phyloP scores from a whole-genome alignment of 2,113 vertebrate genomes.

The Podarcis muralis region DNA sequence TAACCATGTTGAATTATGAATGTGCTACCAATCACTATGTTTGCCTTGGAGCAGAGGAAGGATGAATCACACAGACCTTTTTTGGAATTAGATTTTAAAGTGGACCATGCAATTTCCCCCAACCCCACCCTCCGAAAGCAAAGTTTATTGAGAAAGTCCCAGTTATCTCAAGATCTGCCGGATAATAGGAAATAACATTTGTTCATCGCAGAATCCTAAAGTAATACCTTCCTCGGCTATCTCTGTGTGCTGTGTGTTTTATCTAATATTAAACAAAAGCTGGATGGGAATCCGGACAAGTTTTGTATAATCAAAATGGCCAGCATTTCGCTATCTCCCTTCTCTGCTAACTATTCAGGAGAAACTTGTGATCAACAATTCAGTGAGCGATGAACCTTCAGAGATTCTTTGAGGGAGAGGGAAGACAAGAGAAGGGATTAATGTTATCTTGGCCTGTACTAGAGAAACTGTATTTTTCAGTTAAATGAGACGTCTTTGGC shows the following conservation, averaged over 20 bases:
- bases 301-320: conserved; percentile 49
- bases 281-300: conserved; percentile 11
- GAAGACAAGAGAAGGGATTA: background rate
- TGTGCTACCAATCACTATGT: conserved; percentile 72
- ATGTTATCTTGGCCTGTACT: background rate
- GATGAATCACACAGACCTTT: conserved; percentile 68
- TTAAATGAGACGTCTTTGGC: background rate
- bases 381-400: conserved; percentile 28
- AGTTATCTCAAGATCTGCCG: conserved; percentile 44
- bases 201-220: conserved; percentile 19
- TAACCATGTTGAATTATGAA: conserved; percentile 81
- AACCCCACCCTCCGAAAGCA: background rate
- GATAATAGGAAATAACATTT: conserved; percentile 61
- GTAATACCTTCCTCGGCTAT: conserved; percentile 34
- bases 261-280: conserved; percentile 65
- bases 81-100: conserved; percentile 67
- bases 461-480: background rate
- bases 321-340: conserved; percentile 14
- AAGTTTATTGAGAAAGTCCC: conserved; percentile 61
- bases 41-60: conserved; percentile 72
- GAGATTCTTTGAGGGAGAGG: background rate
- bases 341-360: conserved; percentile 18
- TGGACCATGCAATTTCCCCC: conserved; percentile 46
- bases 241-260: conserved; percentile 48
- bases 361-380: conserved; percentile 32